Evolutionary conservation across 2,888 invertebrate species (phyloP), one percentile per base, ranked within the genome.

Genomic region (Dicyrtomina minuta): DNA sequence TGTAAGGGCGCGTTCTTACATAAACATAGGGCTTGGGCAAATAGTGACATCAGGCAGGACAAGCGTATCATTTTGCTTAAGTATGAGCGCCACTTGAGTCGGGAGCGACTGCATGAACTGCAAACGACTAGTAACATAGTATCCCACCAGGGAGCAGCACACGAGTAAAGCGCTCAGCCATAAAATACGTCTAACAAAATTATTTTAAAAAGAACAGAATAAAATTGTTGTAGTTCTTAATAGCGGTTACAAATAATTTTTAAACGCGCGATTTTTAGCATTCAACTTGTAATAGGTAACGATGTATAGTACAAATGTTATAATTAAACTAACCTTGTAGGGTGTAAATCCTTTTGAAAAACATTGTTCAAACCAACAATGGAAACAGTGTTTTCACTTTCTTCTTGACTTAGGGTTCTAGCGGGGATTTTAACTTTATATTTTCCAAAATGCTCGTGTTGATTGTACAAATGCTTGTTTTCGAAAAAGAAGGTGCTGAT

Each of bases 51-150:
- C 70, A 33, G 71, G 73, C 46, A 73, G 62, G 27, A 56, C 43
- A 53, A 73, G 61, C 22, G 71, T 68, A 41, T 71, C 70, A 66
- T 73, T 73, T 56, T 70, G 70, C 46, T 68, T 67, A 13, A 73
- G 51, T 12, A 61, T 71, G 15, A 73, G 69, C 13, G 73, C 66
- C 22, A 73, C 71, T 71, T 73, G 68, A 15, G 73, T 73, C 15
- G 73, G 73, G 20, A 64, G 41, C 2, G 73, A 71, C 39, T 66
- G 43, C 20, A 70, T 66, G 53, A 62, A 62, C 13, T 59, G 39
- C 2, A 70, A 43, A 22, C 72, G 53, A 43, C 49, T 72, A 39
- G 68, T 64, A 12, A 68, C 68, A 56, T 72, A 72, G 53, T 72
- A 72, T 2, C 49, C 60, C n/a, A 70, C 68, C 13, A 70, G 46